Conservation (phyloP, 2,113 vertebrate genomes). For the Pygoscelis adeliae region DNA sequence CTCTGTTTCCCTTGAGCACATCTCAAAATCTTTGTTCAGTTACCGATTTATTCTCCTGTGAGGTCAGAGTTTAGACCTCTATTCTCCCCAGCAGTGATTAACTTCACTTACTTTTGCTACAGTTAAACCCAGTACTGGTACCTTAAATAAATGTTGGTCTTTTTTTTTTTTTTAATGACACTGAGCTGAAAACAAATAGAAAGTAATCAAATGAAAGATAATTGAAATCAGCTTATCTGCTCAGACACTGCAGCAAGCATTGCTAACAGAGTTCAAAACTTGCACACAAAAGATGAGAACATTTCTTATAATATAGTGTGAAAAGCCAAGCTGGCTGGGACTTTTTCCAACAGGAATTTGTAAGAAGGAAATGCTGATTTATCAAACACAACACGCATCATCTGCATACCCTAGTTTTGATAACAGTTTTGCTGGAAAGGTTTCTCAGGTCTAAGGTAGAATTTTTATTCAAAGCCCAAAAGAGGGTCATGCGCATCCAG, state of each 20-base stretch:
- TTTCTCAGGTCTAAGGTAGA: background rate
- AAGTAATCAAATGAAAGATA: background rate
- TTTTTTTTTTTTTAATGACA: background rate
- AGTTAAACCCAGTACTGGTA: background rate
- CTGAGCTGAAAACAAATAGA: constrained; percentile 11
- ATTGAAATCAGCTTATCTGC: constrained; percentile 21
- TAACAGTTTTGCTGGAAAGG: background rate
- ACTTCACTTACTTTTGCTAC: background rate
- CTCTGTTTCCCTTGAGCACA: background rate
- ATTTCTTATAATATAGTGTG: background rate
- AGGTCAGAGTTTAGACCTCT: background rate
- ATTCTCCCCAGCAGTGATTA: background rate
- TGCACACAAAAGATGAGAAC: background rate
- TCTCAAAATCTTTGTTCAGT: background rate
- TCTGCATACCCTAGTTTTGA: background rate
- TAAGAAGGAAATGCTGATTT: background rate
- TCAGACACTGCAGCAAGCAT: background rate
- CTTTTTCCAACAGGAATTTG: background rate
- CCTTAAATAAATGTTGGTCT: background rate
- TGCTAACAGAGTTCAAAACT: background rate
- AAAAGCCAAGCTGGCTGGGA: background rate
- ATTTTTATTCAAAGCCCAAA: background rate
- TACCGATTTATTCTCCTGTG: background rate
- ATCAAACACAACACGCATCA: background rate
- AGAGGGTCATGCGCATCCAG: background rate